Base-by-base conservation (phyloP, 92 coral and sea anemone genomes). In the Chrysogorgia sp. region DNA sequence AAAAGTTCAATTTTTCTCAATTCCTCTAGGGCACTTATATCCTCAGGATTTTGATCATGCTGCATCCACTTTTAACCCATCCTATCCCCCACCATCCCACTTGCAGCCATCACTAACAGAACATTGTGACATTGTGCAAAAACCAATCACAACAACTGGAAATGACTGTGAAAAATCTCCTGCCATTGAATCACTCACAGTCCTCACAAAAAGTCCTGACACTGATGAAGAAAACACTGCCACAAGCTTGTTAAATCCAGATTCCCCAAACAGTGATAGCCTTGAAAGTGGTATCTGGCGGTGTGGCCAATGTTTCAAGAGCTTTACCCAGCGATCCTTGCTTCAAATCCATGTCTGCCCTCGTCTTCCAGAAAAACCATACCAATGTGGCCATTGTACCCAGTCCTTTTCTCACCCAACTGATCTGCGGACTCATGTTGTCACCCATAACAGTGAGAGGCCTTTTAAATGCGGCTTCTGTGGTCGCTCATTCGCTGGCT, bases 381-480 rank as follows among this genome's bases (percentile, higher is more conserved):
- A 85, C 61, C 90, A 94, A 53, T 91, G 98, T 58, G 97, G 98
- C 26, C 92, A 87, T 74, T 91, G 98, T 80, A 43, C 88, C 74
- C 58, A 76, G 57, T 79, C 92, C 0, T 94, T 92, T 71, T 77
- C 96, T 71, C 90, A 86, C 61, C 88, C 97, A 15, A 89, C 96
- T 25, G 86, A 85, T 47, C 74, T 94, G 37, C 88, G 96, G 21
- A 86, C 91, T 72, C 98, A 94, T 76, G 98, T 94, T 80, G 82
- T 86, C 35, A 82, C 85, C 47, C 98, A 92, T 64, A 83, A 86
- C 14, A 89, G 91, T 14, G 90, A 94, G 82, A 89, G 86, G 82
- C 96, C 93, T 57, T 93, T 93, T 71, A 93, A 91, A 82, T 93
- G 98, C 72, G 97, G 98, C 0, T 89, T 89, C 61, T 94, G 98